Percentiles rank a stretch among this genome's conserved stretches.
Conservation (phyloP, 2,888 invertebrate species). For the Cyclophora albipunctata region DNA sequence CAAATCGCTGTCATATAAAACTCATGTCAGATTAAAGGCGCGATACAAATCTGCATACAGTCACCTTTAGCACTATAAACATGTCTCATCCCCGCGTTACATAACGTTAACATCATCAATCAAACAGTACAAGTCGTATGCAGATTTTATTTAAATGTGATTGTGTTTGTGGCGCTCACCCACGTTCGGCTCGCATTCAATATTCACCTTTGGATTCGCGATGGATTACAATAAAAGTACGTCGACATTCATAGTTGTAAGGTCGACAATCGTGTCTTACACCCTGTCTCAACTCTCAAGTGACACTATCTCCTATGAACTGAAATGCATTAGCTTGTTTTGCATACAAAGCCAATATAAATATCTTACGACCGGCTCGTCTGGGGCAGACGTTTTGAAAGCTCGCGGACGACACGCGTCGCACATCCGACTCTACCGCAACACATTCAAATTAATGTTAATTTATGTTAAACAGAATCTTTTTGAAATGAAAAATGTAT, state of each 20-base stretch:
- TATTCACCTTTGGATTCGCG: slow-evolving; percentile 30
- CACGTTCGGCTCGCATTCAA: slow-evolving; percentile 39
- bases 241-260: slow-evolving; percentile 34
- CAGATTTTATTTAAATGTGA: slow-evolving; percentile 56
- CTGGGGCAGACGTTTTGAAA: slow-evolving; percentile 55
- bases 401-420: slow-evolving; percentile 61
- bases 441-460: slow-evolving; percentile 57
- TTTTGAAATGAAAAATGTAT: slow-evolving; percentile 46
- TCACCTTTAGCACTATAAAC: slow-evolving; percentile 62
- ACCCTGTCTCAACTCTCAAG: slow-evolving; percentile 39
- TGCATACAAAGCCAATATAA: slow-evolving; percentile 74
- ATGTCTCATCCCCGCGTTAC: slow-evolving; percentile 45
- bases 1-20: slow-evolving; percentile 51
- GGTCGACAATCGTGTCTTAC: slow-evolving; percentile 45
- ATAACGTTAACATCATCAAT: slow-evolving; percentile 54
- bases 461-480: slow-evolving; percentile 57
- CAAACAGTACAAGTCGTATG: slow-evolving; percentile 54
- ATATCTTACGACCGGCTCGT: slow-evolving; percentile 60
- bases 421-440: slow-evolving; percentile 43
- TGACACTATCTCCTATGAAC: slow-evolving; percentile 43
- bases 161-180: slow-evolving; percentile 46
- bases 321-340: slow-evolving; percentile 61
- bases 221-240: slow-evolving; percentile 29
- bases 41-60: slow-evolving; percentile 66
- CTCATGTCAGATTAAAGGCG: slow-evolving; percentile 50